Base-by-base conservation (phyloP, 2,888 invertebrate genomes). In the Cheilosia impressa region DNA sequence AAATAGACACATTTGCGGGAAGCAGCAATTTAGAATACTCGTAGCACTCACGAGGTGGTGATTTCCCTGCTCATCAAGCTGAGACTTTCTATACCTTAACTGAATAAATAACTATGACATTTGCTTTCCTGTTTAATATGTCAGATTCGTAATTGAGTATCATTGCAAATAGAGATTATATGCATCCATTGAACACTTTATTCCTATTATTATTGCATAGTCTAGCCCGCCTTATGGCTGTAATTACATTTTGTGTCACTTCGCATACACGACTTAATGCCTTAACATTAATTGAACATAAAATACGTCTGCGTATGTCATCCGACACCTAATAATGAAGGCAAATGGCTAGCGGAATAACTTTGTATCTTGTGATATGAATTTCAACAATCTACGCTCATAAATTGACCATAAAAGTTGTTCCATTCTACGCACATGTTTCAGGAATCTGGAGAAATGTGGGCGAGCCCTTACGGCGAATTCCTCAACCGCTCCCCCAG, bases 401-500 rank as follows among this genome's bases (percentile, higher is more conserved):
- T 76, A 76, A 68, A 76, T 66, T 34, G 43, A 7, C 43, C 7
- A 76, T 68, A 60, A 50, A 76, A 76, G 58, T 34, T 66, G 38
- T 38, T 34, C 19, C 27, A 15, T 34, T 52, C 27, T 4, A 1
- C 31, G 13, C 45, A 57, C 17, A 45, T 34, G 53, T 60, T 60
- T 27, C 15, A 2, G 52, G 52, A 27, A 31, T 31, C 9, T 50
- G 45, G 15, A 34, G 22, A 47, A 65, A 66, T 57, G 41, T 52
- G 47, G n/a, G 5, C 6, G 53, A 2, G 15, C 43, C 45, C 22
- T 38, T 58, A 47, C 24, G 71, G 50, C 53, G 45, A 62, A 72
- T 68, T 53, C 58, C 47, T 75, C 38, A 13, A 4, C 38, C 10
- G 3, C 79, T 84, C 78, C 75, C 24, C 10, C 9, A 22, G 27